phyloP scores from a whole-genome alignment of 2,797 vertebrate genomes.

The Manis javanica region DNA sequence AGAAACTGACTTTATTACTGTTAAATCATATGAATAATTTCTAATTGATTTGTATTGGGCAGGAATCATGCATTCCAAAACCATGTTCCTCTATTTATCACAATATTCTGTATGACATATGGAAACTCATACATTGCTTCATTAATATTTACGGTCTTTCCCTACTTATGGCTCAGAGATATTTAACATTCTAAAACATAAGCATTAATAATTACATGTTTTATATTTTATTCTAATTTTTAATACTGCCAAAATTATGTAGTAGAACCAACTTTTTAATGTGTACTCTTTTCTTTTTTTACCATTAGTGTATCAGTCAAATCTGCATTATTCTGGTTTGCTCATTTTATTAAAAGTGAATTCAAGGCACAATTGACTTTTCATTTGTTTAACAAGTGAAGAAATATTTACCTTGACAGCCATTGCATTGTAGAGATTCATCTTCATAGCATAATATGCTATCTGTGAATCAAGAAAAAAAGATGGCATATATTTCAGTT shows the following conservation, averaged over 20 bases:
- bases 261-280: conserved; percentile 87
- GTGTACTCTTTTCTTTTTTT: conserved; percentile 84
- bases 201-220: conserved; percentile 69
- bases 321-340: conserved; percentile 88
- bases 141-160: conserved; percentile 72
- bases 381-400: conserved; percentile 95
- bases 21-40: conserved; percentile 71
- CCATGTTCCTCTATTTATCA: conserved; percentile 68
- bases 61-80: conserved; percentile 48
- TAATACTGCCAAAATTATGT: conserved; percentile 79
- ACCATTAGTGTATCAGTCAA: conserved; percentile 89
- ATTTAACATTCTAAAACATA: conserved; percentile 71
- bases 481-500: conserved; percentile 91
- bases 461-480: conserved; percentile 93
- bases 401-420: conserved; percentile 99
- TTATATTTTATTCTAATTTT: conserved; percentile 80
- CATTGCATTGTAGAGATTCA: conserved; percentile 98
- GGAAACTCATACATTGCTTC: conserved; percentile 59
- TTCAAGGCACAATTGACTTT: conserved; percentile 92
- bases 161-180: conserved; percentile 60
- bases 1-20: conserved; percentile 69
- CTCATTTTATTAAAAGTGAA: conserved; percentile 91
- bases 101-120: conserved; percentile 57
- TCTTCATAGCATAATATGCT: conserved; percentile 98
- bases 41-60: conserved; percentile 72